Conservation (phyloP, 2,113 vertebrate species). For the Fulmarus glacialis region DNA sequence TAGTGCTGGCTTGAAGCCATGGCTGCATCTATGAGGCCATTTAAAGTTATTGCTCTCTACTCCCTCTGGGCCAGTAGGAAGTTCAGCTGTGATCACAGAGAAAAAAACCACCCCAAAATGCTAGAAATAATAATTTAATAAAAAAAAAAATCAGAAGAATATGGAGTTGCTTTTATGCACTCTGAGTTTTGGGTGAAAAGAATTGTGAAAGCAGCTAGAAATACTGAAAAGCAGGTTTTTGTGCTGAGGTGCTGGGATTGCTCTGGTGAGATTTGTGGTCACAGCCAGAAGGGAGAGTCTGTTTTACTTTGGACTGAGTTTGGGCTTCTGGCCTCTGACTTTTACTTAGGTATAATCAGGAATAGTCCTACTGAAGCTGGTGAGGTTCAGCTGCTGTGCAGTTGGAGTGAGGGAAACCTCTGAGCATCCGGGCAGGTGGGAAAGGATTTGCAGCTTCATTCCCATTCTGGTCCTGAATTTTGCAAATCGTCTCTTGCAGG, state of each 20-base stretch:
- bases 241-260: not conserved
- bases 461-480: not conserved
- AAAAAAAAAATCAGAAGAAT: not conserved
- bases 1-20: conserved; percentile 66
- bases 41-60: conserved; percentile 65
- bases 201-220: not conserved
- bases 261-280: not conserved
- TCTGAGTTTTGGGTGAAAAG: not conserved
- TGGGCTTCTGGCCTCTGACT: not conserved
- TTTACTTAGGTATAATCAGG: not conserved
- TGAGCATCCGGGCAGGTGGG: not conserved
- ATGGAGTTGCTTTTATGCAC: not conserved
- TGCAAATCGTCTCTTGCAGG: not conserved
- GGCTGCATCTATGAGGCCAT: conserved; percentile 59
- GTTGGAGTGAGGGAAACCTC: not conserved
- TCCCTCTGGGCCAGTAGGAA: conserved; percentile 62
- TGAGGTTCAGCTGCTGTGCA: not conserved
- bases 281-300: not conserved
- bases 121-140: not conserved
- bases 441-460: not conserved
- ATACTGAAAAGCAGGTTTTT: not conserved
- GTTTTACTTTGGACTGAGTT: not conserved
- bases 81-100: conserved; percentile 64
- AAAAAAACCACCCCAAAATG: not conserved
- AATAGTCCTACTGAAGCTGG: not conserved